These are phyloP conservation scores for Pteropus rufus DNA, from an alignment of 2,797 vertebrate species.

Conservation along the genomic window DNA sequence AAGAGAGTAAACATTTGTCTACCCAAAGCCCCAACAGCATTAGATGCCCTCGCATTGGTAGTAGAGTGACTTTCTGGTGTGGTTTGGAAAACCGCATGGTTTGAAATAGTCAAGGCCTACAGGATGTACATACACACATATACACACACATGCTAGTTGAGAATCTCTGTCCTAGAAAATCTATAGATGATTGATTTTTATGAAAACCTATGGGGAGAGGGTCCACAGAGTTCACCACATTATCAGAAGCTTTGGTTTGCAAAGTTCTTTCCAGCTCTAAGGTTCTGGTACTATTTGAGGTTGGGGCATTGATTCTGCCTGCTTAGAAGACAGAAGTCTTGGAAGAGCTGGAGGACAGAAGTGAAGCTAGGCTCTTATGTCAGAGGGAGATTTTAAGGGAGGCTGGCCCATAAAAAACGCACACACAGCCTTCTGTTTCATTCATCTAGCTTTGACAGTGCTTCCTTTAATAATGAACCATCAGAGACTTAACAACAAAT, in stretches of 20 bases:
- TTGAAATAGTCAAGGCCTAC: not conserved
- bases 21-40: not conserved
- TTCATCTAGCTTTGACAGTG: not conserved
- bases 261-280: conserved; percentile 13
- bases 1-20: not conserved
- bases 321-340: not conserved
- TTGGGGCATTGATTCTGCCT: not conserved
- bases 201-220: not conserved
- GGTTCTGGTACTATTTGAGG: not conserved
- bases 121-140: not conserved
- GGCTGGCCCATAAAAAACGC: not conserved
- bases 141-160: not conserved
- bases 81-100: not conserved
- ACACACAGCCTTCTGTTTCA: not conserved
- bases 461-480: not conserved
- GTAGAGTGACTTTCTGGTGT: not conserved
- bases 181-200: not conserved
- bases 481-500: not conserved
- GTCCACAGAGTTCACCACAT: not conserved
- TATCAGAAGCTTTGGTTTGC: not conserved
- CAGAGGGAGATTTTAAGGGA: not conserved
- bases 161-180: not conserved
- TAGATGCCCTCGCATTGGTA: not conserved
- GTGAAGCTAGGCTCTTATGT: not conserved
- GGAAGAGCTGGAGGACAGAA: not conserved